Conservation (phyloP, 2,797 vertebrate genomes). For the Anguilla megastoma region DNA sequence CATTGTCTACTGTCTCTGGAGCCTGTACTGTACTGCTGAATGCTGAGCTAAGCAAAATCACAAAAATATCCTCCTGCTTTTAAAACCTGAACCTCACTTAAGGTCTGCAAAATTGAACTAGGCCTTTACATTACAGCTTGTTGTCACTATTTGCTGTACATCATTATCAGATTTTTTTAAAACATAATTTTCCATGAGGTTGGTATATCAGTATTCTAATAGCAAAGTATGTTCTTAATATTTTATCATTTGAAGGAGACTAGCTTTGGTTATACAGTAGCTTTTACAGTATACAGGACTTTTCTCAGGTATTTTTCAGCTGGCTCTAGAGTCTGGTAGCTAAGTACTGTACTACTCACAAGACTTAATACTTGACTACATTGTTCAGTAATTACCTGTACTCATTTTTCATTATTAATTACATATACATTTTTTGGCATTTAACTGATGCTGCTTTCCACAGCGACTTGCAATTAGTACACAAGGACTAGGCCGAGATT, state of each 20-base stretch:
- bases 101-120: not conserved
- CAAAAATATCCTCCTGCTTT: slow-evolving; percentile 10
- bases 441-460: no score
- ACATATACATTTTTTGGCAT: no score
- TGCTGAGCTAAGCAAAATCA: slow-evolving; percentile 43
- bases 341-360: not conserved
- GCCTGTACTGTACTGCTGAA: slow-evolving; percentile 39
- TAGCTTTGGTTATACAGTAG: not conserved
- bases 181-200: not conserved
- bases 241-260: not conserved
- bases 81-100: not conserved
- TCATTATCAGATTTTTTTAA: not conserved
- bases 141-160: not conserved
- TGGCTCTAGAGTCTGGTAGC: not conserved
- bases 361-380: not conserved
- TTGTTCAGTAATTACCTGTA: not conserved
- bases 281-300: no score
- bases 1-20: slow-evolving; percentile 52
- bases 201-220: not conserved
- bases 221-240: not conserved
- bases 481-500: no score
- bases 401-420: not conserved
- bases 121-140: not conserved
- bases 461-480: no score
- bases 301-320: no score